These are phyloP conservation scores for Ylistrum balloti DNA, from an alignment of 1,140 invertebrate species.

Conservation along the genomic window DNA sequence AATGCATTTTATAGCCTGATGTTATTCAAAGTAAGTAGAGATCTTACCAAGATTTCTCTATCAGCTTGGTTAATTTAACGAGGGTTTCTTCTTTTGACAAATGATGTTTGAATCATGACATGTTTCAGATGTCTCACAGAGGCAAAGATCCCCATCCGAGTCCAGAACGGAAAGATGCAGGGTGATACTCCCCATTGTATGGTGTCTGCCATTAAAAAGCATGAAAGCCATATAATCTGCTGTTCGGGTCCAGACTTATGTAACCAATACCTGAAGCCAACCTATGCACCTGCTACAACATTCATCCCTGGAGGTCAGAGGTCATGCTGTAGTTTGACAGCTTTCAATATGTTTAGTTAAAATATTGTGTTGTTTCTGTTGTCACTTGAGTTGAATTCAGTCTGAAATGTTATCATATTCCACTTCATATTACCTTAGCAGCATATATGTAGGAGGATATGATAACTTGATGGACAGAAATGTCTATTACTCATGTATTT, in stretches of 20 bases:
- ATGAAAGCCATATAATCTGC: constrained; percentile 50
- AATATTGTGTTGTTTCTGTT: no score
- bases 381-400: neutral
- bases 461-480: no score
- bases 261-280: constrained; percentile 53
- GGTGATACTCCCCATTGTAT: constrained; percentile 33
- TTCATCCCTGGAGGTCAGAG: neutral
- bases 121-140: neutral
- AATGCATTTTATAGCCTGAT: no score
- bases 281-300: constrained; percentile 53
- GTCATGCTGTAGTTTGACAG: neutral
- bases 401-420: neutral
- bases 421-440: no score
- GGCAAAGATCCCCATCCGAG: constrained; percentile 48
- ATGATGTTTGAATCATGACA: neutral
- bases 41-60: no score
- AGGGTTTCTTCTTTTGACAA: no score
- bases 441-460: no score
- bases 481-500: no score
- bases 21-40: no score
- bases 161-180: constrained; percentile 41
- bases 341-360: neutral
- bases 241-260: constrained; percentile 53
- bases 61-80: no score
- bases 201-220: constrained; percentile 49